phyloP scores from a whole-genome alignment of 2,797 vertebrate species.

The Cheirogaleus major region DNA sequence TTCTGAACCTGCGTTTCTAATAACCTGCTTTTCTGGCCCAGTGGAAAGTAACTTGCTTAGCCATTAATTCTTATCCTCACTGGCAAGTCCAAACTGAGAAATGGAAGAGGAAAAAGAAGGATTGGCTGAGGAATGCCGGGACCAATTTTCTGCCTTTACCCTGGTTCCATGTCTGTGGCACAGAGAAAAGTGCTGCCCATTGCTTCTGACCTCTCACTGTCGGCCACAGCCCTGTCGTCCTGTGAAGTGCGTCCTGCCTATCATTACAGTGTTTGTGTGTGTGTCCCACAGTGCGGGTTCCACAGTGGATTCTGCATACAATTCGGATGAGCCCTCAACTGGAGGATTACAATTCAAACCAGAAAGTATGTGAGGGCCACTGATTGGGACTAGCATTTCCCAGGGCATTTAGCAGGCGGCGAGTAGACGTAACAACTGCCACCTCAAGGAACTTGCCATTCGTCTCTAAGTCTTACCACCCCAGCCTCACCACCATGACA shows the following conservation, averaged over 20 bases:
- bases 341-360: background rate
- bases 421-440: background rate
- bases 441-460: background rate
- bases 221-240: background rate
- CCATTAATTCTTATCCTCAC: background rate
- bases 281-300: too few species aligned
- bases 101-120: background rate
- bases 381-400: background rate
- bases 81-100: background rate
- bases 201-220: background rate
- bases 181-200: background rate
- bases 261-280: background rate
- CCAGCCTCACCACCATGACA: background rate
- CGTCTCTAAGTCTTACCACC: background rate
- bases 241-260: background rate
- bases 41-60: background rate
- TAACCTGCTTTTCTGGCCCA: background rate
- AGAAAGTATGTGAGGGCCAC: background rate
- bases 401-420: background rate
- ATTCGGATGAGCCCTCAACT: background rate
- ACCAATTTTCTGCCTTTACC: background rate
- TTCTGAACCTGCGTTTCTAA: background rate
- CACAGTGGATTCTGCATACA: background rate
- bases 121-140: background rate
- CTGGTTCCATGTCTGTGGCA: background rate